Base-by-base conservation (phyloP, 1,140 invertebrate species). In the Hestina assimilis region DNA sequence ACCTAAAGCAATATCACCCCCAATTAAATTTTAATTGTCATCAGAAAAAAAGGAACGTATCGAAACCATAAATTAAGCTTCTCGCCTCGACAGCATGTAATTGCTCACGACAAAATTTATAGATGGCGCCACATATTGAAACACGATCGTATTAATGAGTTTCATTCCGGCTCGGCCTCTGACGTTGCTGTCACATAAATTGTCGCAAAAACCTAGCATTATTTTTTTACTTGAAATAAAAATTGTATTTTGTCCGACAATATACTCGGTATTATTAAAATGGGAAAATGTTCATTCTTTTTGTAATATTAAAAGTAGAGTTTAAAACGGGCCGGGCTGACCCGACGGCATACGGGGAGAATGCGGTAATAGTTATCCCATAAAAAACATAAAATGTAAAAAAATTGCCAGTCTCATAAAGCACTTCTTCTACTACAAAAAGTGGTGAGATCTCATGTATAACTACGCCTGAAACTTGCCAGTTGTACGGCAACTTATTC, bases 111-210 rank as follows among this genome's bases (percentile, higher is more conserved):
- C 51, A 52, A 62, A 77, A 71, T 75, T 75, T 73, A 78, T 71
- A 55, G 68, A 61, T 64, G 68, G 59, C 59, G 60, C 54, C 41
- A 52, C 62, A 69, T 69, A 79, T 78, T 75, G 70, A 75, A 67
- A 59, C 62, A 46, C 63, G 59, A 66, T 63, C 35, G 53, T 64
- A 75, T 71, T 72, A 75, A 78, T 78, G 75, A 75, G 65, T 73
- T 75, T 71, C 48, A 58, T 58, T 63, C 51, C 28, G 23, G 12
- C 3, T 29, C 31, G 42, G 35, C 48, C 43, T 42, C 24, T 24
- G 45, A 48, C 54, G 42, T 45, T 41, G 26, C 31, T 23, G 21
- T 24, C 51, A 45, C 61, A 63, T 63, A 63, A 63, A 63, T 63
- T 57, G 46, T 50, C 51, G 41, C 46, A n/a, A 55, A 63, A 63